Conservation (phyloP, 37 sponge, comb jelly and placozoan species). For the Diacarnus erythraeanus region DNA sequence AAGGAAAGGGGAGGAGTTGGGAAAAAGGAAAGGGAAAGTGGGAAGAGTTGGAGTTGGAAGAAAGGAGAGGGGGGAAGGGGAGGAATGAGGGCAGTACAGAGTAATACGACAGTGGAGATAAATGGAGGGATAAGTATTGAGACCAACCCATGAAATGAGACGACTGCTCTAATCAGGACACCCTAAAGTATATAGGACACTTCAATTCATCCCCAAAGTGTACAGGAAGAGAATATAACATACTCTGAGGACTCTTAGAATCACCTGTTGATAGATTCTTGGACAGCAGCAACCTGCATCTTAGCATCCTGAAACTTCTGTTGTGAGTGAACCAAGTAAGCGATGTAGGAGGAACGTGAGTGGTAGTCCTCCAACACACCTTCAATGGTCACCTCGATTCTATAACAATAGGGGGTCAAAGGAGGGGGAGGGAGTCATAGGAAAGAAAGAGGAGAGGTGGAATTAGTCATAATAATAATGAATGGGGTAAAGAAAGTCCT, state of each 20-base stretch:
- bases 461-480: no score
- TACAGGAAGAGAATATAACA: not conserved
- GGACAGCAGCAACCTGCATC: conserved; percentile 45
- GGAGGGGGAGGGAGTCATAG: no score
- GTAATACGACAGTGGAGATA: no score
- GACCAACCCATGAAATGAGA: no score
- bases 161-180: no score
- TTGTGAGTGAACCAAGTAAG: conserved; percentile 54
- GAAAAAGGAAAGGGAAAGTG: not conserved
- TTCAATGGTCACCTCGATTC: conserved; percentile 31
- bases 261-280: conserved; percentile 51
- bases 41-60: not conserved
- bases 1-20: not conserved
- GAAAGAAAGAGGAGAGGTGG: no score
- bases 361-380: conserved; percentile 40
- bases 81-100: conserved; percentile 15
- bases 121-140: no score
- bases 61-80: not conserved
- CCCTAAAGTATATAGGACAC: not conserved
- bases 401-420: no score
- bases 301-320: conserved; percentile 53
- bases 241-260: not conserved
- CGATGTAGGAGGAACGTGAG: conserved; percentile 29
- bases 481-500: no score
- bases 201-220: no score